phyloP scores from a whole-genome alignment of 1,140 invertebrate species.

The Drosophila subobscura region DNA sequence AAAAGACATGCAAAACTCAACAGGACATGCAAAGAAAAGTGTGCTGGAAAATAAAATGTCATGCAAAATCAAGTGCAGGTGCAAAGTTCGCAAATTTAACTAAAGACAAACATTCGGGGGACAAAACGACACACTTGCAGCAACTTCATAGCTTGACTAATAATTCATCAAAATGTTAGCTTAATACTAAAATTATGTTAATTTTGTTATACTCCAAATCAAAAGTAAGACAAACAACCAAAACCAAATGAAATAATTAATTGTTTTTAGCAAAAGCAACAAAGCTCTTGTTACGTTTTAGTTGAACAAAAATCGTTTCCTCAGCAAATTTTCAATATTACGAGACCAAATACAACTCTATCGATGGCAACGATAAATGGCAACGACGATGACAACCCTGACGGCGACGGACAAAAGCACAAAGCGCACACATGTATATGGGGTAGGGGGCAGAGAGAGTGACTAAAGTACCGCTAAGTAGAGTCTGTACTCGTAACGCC shows the following conservation, averaged over 20 bases:
- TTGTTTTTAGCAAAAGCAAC: constrained; percentile 49
- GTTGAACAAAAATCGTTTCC: constrained; percentile 78
- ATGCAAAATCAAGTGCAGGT: constrained; percentile 39
- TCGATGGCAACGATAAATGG: constrained; percentile 29
- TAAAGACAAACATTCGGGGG: constrained; percentile 45
- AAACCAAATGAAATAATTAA: constrained; percentile 43
- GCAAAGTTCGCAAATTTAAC: constrained; percentile 1
- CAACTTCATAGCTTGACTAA: constrained; percentile 83
- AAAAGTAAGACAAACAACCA: constrained; percentile 20
- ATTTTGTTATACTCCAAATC: constrained; percentile 14
- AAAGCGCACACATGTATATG: constrained; percentile 21
- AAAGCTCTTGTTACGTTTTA: constrained; percentile 55
- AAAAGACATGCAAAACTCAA: constrained; percentile 45
- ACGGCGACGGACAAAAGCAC: constrained; percentile 41
- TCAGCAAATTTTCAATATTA: constrained; percentile 58
- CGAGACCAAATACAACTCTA: constrained; percentile 55
- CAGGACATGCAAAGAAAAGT: constrained; percentile 20
- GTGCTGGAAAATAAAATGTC: constrained; percentile 14
- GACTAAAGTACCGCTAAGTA: constrained; percentile 24
- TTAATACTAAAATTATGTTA: constrained; percentile 65
- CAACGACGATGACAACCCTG: constrained; percentile 35
- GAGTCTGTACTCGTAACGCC: constrained; percentile 31
- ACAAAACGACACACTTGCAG: constrained; percentile 77
- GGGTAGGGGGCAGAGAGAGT: constrained; percentile 1
- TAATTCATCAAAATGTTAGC: constrained; percentile 75